Evolutionary conservation across 2,113 vertebrate genomes (phyloP), one percentile per base, ranked within the genome.

Genomic region (Cettia cetti): DNA sequence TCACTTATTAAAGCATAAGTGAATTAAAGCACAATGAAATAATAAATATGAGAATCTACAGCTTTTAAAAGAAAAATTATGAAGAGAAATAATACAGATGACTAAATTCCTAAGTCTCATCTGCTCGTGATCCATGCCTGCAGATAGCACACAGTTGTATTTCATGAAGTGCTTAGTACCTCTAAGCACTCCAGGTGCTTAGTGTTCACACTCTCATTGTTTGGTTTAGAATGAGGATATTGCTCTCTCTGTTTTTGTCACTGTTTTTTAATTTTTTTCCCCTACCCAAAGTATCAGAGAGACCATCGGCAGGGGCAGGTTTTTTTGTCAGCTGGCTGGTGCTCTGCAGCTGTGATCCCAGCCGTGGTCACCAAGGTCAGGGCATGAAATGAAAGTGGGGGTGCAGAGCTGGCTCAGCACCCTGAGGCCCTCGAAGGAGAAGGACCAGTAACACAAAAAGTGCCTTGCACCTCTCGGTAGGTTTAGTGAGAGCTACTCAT

Each of bases 1-100:
- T 86, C 31, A 28, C 18, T 92, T 92, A 92, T 90, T 94, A 87
- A 92, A 87, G 52, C 9, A 6, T 74, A 54, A 79, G 53, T 86
- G 71, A 93, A 71, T 95, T 69, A 94, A 68, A 82, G 35, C 19
- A 56, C 49, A 90, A 72, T 95, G 45, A 80, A 79, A 95, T 47
- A 30, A 66, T 90, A 93, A 88, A 95, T 83, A 63, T 21, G 53
- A 66, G 45, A 80, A 49, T 42, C 11, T 70, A 13, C 17, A 72
- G 47, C 21, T 79, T 33, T 54, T 11, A 4, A 49, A 17, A 72
- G 37, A 72, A 90, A 68, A 90, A 27, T 45, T 60, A 24, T 42
- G 13, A 68, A 65, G 37, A 54, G 39, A 80, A 75, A 40, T 92
- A 84, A 63, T 80, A 30, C n/a, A 82, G 56, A 53, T 0, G 16